Base-by-base conservation (phyloP, 2,797 vertebrate species). In the Xenops minutus region DNA sequence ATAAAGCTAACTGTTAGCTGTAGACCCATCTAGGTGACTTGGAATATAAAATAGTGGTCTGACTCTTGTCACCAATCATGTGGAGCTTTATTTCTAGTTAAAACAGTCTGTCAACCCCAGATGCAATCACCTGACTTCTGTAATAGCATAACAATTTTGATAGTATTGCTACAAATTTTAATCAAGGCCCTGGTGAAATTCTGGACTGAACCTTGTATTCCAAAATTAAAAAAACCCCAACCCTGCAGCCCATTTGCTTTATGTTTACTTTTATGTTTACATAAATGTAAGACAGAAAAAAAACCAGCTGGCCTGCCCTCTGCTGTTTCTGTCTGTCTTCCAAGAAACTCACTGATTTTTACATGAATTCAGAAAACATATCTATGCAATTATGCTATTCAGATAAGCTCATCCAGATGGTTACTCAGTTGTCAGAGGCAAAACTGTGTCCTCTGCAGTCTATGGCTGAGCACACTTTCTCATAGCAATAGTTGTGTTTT, bases 401-500 rank as follows among this genome's bases (percentile, higher is more conserved):
- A 73, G 81, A 54, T 48, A 71, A 86, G 24, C 56, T 51, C 6
- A 1, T 64, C n/a, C 66, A 44, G 46, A 58, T 0, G 61, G 67
- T 96, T 95, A 87, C 87, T 98, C 96, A 98, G 69, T 98, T 98
- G 82, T 98, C 98, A 61, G 98, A 76, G 21, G 96, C 78, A 79
- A 97, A 98, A 67, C 96, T 85, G 54, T 98, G 98, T 63, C 97
- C 95, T 92, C 98, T 97, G 96, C 98, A 97, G 49, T 98, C 98
- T 67, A 98, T 97, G 89, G 97, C 96, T 39, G 98, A 98, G 79
- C 98, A 98, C 76, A 97, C 97, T 88, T 97, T 97, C 75, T 99
- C 98, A 95, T 98, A 99, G 98, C 98, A 99, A 88, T 98, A 98
- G 88, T 98, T 99, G 98, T 97, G 97, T 97, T 99, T 99, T 98